phyloP scores from a whole-genome alignment of 2,113 vertebrate species.

The Tyto alba region DNA sequence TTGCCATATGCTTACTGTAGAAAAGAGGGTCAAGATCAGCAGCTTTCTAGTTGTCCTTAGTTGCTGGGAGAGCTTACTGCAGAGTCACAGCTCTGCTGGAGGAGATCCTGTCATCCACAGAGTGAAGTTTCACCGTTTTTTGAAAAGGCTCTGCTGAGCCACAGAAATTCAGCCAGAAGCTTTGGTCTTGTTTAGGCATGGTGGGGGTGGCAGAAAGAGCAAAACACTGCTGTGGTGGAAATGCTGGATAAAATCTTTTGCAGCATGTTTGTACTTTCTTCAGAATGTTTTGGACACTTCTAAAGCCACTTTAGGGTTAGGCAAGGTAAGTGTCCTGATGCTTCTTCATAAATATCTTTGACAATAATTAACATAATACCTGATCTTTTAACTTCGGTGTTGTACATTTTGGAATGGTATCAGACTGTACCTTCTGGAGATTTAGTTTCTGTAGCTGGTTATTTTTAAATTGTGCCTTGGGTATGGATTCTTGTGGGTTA shows the following conservation, averaged over 20 bases:
- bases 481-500: background rate
- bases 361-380: background rate
- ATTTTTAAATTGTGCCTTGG: constrained; percentile 5
- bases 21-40: background rate
- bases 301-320: background rate
- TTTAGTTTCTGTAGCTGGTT: background rate
- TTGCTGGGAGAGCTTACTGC: background rate
- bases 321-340: background rate
- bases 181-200: background rate
- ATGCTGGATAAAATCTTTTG: background rate
- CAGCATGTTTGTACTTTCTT: background rate
- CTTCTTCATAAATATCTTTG: background rate
- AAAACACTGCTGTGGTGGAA: background rate
- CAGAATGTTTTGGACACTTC: background rate
- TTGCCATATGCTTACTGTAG: background rate
- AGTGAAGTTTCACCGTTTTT: background rate
- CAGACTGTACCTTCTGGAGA: background rate
- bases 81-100: background rate
- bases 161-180: background rate
- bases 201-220: background rate
- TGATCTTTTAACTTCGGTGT: background rate
- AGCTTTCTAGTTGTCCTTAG: background rate
- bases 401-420: background rate
- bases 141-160: background rate
- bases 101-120: background rate